Evolutionary conservation across 1,140 invertebrate genomes (phyloP).

Genomic region (Stenopsyche tienmushanensis): DNA sequence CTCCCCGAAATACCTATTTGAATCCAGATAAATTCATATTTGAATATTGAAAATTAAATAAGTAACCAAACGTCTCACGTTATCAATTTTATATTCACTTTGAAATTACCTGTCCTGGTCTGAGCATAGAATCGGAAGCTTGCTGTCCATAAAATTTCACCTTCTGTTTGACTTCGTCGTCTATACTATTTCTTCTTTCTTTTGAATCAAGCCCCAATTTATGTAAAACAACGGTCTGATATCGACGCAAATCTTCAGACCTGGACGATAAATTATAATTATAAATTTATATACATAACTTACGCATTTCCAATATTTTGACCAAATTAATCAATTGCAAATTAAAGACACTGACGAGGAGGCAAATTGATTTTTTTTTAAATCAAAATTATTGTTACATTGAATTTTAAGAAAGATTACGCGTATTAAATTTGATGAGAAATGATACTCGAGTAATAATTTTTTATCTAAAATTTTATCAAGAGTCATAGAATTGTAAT

Average conservation of each 20-base stretch:
- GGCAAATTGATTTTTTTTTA: too few relatives aligned
- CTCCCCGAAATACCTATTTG: constrained; percentile 77
- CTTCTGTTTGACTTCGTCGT: constrained; percentile 71
- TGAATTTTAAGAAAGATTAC: too few relatives aligned
- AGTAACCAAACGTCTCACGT: neutral
- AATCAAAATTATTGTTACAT: too few relatives aligned
- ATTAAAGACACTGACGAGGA: neutral
- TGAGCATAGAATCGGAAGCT: constrained; percentile 76
- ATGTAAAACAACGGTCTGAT: constrained; percentile 73
- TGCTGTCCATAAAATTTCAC: constrained; percentile 81
- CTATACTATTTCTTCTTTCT: constrained; percentile 67
- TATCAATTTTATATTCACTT: neutral
- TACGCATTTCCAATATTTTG: constrained; percentile 7
- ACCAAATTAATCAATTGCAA: constrained; percentile 13
- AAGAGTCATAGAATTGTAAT: too few relatives aligned
- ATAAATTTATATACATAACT: constrained; percentile 13
- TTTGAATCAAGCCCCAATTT: constrained; percentile 68
- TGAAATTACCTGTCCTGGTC: constrained; percentile 66
- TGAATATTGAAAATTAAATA: constrained; percentile 4
- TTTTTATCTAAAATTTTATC: neutral
- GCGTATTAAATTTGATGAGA: too few relatives aligned
- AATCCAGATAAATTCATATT: neutral
- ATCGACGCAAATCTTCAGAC: constrained; percentile 70
- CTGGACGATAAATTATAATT: constrained; percentile 42
- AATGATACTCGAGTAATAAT: neutral